Evolutionary conservation across 1,140 invertebrate species (phyloP).

Genomic region (Thaumatotibia leucotreta): DNA sequence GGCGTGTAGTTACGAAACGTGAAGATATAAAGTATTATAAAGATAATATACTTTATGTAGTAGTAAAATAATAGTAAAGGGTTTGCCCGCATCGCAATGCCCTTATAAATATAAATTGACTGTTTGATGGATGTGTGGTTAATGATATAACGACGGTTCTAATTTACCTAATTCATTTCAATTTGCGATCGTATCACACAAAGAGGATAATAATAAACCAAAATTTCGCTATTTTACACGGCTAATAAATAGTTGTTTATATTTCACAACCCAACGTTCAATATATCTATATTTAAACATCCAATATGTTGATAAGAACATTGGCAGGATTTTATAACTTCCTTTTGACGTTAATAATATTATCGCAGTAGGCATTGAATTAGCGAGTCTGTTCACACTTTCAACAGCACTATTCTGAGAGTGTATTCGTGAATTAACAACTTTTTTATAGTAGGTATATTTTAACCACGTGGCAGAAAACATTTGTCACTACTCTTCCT

Average conservation of each 20-base stretch:
- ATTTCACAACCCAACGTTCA: neutral
- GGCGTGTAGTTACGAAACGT: neutral
- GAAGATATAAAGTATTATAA: neutral
- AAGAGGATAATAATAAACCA: neutral
- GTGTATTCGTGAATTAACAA: neutral
- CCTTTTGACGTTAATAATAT: neutral
- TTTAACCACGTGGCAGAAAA: too few species aligned
- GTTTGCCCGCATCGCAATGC: neutral
- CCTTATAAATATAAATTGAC: conserved; percentile 7
- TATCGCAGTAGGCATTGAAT: neutral
- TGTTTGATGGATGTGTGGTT: neutral
- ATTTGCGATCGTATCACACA: neutral
- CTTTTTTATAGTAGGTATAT: too few species aligned
- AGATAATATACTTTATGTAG: neutral
- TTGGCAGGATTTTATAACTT: neutral
- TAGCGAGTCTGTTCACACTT: neutral
- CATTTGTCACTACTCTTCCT: too few species aligned
- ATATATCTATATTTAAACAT: neutral
- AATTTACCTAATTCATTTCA: neutral
- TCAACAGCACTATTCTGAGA: neutral
- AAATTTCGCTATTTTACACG: too few species aligned
- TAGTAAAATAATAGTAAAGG: neutral
- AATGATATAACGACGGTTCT: neutral
- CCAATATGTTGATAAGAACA: neutral
- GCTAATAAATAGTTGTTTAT: too few species aligned